Conservation (phyloP, 1,140 invertebrate species). For the Trachymyrmex septentrionalis region DNA sequence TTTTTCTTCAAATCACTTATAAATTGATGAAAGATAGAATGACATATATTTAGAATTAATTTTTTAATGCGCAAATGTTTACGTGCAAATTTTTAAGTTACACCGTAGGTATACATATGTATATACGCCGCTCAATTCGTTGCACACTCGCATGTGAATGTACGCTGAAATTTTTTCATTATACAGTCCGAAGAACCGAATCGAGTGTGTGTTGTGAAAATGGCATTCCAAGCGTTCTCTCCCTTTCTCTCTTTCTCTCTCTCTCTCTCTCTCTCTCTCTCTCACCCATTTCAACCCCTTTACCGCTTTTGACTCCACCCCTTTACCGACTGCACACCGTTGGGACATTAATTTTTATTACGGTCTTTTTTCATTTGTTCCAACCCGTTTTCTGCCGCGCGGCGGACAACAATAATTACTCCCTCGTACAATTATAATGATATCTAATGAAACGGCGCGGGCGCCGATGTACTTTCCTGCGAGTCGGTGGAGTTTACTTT, state of each 20-base stretch:
- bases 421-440: slow-evolving; percentile 78
- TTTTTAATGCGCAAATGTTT: neutral
- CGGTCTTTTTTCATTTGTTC: slow-evolving; percentile 71
- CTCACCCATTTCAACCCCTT: neutral
- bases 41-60: neutral
- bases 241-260: slow-evolving; percentile 28
- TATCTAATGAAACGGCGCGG: slow-evolving; percentile 78
- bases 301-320: slow-evolving; percentile 22
- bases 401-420: slow-evolving; percentile 79
- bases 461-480: slow-evolving; percentile 63
- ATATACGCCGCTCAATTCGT: neutral
- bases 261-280: slow-evolving; percentile 34
- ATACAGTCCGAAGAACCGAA: slow-evolving; percentile 63
- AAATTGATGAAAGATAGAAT: neutral
- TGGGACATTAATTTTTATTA: slow-evolving; percentile 79
- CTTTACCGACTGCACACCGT: slow-evolving; percentile 28
- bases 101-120: neutral
- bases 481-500: slow-evolving; percentile 34
- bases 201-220: slow-evolving; percentile 70
- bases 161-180: slow-evolving; percentile 66
- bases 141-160: slow-evolving; percentile 46
- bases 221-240: slow-evolving; percentile 73
- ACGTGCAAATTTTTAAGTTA: slow-evolving; percentile 15
- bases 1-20: neutral
- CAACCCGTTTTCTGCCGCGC: slow-evolving; percentile 49